A percentile compares a stretch with the other conserved stretches of the same genome.
Conservation (phyloP, 35 echinoderm and acorn worm species). For the Anneissia japonica region DNA sequence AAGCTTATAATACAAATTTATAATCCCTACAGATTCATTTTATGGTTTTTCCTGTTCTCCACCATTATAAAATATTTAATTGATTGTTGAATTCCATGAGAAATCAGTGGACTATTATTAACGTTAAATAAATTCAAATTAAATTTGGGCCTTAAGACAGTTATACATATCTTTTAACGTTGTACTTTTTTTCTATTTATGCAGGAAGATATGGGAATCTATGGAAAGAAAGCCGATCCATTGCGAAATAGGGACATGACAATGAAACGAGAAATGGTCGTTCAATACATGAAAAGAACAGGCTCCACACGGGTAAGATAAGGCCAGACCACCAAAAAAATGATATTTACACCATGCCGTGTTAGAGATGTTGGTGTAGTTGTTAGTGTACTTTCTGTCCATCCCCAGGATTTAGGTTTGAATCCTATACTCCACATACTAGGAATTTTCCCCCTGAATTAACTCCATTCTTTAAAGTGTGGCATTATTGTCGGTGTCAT, state of each 20-base stretch:
- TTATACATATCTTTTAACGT: neutral
- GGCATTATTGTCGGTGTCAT: too few relatives aligned
- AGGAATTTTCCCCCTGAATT: too few relatives aligned
- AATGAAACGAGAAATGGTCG: constrained; percentile 82
- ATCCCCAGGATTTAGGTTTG: too few relatives aligned
- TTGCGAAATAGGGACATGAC: constrained; percentile 50
- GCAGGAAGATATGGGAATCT: constrained; percentile 92
- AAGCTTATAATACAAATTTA: neutral
- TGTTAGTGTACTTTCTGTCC: too few relatives aligned
- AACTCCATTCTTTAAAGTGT: too few relatives aligned
- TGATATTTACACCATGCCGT: too few relatives aligned
- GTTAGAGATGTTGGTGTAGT: too few relatives aligned
- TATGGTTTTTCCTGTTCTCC: neutral
- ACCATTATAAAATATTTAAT: neutral
- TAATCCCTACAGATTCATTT: neutral
- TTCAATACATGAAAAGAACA: constrained; percentile 76
- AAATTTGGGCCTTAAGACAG: neutral
- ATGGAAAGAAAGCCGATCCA: constrained; percentile 67
- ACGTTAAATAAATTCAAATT: neutral
- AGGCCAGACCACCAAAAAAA: too few relatives aligned
- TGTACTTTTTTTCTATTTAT: neutral
- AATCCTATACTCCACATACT: too few relatives aligned
- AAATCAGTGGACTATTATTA: too few relatives aligned
- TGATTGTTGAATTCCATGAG: too few relatives aligned
- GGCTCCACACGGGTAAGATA: constrained; percentile 48